Base-by-base conservation (phyloP, 2,113 vertebrate species). In the Onychostoma macrolepis region DNA sequence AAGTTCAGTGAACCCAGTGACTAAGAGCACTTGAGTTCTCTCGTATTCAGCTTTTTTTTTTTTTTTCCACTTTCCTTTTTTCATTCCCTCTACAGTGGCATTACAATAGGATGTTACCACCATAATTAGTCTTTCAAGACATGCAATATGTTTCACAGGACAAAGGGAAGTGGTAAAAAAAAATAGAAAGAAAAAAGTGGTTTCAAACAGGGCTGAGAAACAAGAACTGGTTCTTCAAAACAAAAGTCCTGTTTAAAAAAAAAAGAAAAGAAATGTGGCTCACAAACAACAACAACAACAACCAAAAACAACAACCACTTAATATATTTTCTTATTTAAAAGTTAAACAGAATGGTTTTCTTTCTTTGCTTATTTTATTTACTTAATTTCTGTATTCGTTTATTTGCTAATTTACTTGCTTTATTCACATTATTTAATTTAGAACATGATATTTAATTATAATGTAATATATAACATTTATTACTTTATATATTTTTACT, bases 51-150 rank as follows among this genome's bases (percentile, higher is more conserved):
- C 36, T 13, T 67, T 50, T 45, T 53, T 38, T 65, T n/a, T n/a
- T n/a, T n/a, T n/a, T n/a, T n/a, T n/a, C n/a, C 38, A 75, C 50
- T 75, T 56, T 74, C 17, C 61, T 45, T 75, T 80, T 56, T 63
- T 77, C 1, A 24, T 53, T 63, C 17, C 30, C 38, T 48, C 61
- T 79, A 87, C 85, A 77, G 84, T 48, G 61, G n/a, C 43, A n/a
- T 24, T 50, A 50, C 41, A 71, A 50, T 50, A 36, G 10, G 41
- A 83, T 83, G 63, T 48, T 69, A 83, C 63, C 50, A 21, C 11
- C 6, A 5, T 30, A n/a, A 82, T 69, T 71, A 71, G 43, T 83
- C 63, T 71, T 83, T 17, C 43, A 50, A 50, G 81, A 83, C 65
- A 71, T 43, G 13, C 26, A 50, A 12, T 71, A 71, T 69, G 26